Conservation (phyloP, 2,888 invertebrate genomes). For the Amorpha juglandis region DNA sequence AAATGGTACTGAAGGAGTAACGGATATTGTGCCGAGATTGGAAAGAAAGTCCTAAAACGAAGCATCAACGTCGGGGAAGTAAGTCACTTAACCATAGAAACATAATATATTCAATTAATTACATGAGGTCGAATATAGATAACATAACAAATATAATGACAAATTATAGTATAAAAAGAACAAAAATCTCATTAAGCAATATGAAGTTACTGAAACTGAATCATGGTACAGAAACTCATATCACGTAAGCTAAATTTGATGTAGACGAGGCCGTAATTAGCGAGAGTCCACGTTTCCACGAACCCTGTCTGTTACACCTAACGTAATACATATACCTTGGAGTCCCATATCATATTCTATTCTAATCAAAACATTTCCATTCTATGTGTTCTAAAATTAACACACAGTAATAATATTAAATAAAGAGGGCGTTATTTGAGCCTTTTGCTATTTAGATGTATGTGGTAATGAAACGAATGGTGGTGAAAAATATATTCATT, state of each 20-base stretch:
- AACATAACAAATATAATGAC: not conserved
- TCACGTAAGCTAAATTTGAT: not conserved
- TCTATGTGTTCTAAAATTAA: not conserved
- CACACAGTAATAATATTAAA: not conserved
- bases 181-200: not conserved
- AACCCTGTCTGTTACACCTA: not conserved
- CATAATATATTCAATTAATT: no score
- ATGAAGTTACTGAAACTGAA: not conserved
- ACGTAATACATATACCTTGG: not conserved
- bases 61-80: no score
- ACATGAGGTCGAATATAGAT: no score
- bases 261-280: not conserved
- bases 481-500: not conserved
- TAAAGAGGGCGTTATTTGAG: not conserved
- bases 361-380: not conserved
- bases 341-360: not conserved
- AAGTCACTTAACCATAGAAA: not conserved
- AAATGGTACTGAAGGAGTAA: not conserved
- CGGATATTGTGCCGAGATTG: not conserved
- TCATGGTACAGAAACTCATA: not conserved
- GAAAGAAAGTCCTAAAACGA: no score
- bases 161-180: not conserved
- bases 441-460: not conserved
- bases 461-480: not conserved
- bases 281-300: not conserved